phyloP scores from a whole-genome alignment of 2,797 vertebrate species.

The Macropodus opercularis region DNA sequence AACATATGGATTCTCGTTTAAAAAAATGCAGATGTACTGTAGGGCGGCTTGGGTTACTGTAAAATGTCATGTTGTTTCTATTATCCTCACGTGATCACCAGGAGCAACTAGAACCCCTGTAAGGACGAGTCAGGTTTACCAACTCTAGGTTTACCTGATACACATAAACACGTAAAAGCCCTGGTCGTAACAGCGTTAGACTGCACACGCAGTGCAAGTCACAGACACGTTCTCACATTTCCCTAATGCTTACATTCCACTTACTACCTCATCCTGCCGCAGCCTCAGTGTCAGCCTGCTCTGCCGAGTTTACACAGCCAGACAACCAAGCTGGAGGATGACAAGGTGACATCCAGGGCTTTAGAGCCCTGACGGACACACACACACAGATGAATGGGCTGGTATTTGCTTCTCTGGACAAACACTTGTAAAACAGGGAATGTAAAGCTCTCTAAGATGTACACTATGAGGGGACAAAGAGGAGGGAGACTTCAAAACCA shows the following conservation, averaged over 20 bases:
- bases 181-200: constrained; percentile 51
- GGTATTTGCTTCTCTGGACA: constrained; percentile 39
- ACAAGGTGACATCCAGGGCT: constrained; percentile 62
- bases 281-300: constrained; percentile 59
- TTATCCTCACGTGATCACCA: constrained; percentile 38
- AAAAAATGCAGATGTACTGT: not conserved
- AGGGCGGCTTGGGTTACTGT: not conserved
- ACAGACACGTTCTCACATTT: constrained; percentile 78
- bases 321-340: constrained; percentile 48
- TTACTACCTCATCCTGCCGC: constrained; percentile 53
- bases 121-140: constrained; percentile 43
- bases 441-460: constrained; percentile 33
- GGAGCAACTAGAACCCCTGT: constrained; percentile 42
- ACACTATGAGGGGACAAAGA: constrained; percentile 14
- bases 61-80: constrained; percentile 22
- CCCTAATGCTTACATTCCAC: constrained; percentile 78
- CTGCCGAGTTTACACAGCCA: constrained; percentile 71
- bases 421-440: constrained; percentile 35
- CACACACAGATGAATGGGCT: constrained; percentile 38
- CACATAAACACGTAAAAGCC: constrained; percentile 18
- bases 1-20: constrained; percentile 8
- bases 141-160: constrained; percentile 28
- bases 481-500: constrained; percentile 13
- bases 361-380: constrained; percentile 48
- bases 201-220: constrained; percentile 55